These are phyloP conservation scores for Monopis laevigella DNA, from an alignment of 2,888 invertebrate species.

Conservation along the genomic window DNA sequence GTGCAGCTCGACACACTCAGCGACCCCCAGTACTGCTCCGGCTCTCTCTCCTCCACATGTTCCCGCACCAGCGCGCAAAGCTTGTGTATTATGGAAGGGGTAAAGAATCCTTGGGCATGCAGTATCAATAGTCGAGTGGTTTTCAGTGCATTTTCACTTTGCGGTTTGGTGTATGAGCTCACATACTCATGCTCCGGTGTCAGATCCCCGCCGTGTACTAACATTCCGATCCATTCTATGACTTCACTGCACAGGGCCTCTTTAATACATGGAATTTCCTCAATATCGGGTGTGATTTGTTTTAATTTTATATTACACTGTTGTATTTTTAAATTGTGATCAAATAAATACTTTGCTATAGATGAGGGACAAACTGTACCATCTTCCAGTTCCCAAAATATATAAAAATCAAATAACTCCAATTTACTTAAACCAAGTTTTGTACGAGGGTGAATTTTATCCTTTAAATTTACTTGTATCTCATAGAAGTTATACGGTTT, in stretches of 20 bases:
- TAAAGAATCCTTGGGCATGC: not conserved
- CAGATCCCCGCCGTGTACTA: not conserved
- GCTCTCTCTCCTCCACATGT: not conserved
- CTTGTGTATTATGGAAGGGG: not conserved
- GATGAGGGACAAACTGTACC: not conserved
- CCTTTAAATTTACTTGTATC: not conserved
- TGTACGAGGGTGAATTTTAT: not conserved
- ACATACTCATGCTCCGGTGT: not conserved
- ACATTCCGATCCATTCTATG: not conserved
- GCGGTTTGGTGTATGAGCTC: not conserved
- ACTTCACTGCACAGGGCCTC: not conserved
- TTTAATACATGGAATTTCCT: not conserved
- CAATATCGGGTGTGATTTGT: not conserved
- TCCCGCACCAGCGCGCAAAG: not conserved
- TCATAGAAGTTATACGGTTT: not conserved
- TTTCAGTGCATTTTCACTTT: not conserved
- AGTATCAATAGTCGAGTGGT: not conserved
- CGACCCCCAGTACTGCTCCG: not conserved
- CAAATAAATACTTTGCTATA: constrained; percentile 3
- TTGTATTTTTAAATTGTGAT: not conserved
- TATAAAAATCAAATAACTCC: not conserved
- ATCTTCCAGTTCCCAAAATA: not conserved
- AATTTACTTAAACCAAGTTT: not conserved
- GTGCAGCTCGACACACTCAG: too few relatives aligned
- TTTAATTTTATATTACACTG: not conserved